Evolutionary conservation across 2,888 invertebrate genomes (phyloP), one percentile per base, ranked within the genome.

Genomic region (Sinotaia quadrata): DNA sequence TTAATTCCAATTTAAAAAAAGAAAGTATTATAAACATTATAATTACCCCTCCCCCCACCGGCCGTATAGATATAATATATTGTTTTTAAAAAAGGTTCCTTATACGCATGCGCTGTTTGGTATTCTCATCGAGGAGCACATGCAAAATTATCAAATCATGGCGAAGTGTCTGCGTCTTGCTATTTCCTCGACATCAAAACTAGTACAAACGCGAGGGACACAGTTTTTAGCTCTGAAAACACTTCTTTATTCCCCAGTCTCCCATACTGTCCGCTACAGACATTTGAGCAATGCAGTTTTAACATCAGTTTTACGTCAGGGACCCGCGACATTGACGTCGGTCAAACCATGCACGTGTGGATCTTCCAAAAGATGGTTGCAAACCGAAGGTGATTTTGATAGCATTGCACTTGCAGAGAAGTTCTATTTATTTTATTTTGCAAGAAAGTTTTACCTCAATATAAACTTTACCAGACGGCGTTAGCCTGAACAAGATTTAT

Each of bases 331-430:
- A 29, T 56, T 65, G 56, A 65, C 63, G 8, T 54, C 56, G 63
- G 63, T 63, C 63, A 65, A 41, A 54, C 8, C 31, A 18, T 41
- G 18, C 8, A 31, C 44, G 31, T 65, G 54, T 33, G 24, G n/a
- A n/a, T 7, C 61, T 8, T 37, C 24, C 21, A 37, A 29, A 21
- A 54, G 63, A 27, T 4, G 3, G 10, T 5, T 65, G 54, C 56
- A 56, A 15, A 65, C 63, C 31, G 63, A 65, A 33, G 63, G 63
- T 65, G 27, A 54, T 51, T 60, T n/a, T 10, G n/a, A n/a, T n/a
- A n/a, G n/a, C n/a, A n/a, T n/a, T n/a, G n/a, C n/a, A n/a, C n/a
- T n/a, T n/a, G n/a, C n/a, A n/a, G n/a, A n/a, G n/a, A n/a, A n/a
- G n/a, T n/a, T n/a, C n/a, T n/a, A n/a, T n/a, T n/a, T 10, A 49